Evolutionary conservation across 2,113 vertebrate genomes (phyloP).

Genomic region (Spizaetus ornatus): DNA sequence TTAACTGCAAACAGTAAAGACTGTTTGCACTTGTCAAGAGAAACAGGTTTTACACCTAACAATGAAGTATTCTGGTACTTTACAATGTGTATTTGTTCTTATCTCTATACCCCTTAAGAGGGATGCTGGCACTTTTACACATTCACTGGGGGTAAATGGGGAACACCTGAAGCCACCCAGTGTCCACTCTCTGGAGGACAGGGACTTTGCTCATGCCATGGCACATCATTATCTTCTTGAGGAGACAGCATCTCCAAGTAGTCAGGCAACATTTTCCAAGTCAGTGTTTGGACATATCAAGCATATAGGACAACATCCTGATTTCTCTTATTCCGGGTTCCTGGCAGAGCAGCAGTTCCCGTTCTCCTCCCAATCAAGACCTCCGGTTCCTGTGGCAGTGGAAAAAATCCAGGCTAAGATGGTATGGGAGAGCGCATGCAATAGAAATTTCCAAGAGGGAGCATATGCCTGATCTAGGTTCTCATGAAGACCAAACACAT

Average conservation of each 20-base stretch:
- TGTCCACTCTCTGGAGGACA: neutral
- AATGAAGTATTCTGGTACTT: neutral
- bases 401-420: neutral
- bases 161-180: neutral
- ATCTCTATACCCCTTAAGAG: neutral
- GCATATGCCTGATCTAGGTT: neutral
- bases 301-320: neutral
- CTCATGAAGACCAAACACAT: neutral
- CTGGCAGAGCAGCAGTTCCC: neutral
- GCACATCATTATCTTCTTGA: neutral
- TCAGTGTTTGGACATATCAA: neutral
- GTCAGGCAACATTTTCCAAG: neutral
- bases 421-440: neutral
- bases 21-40: constrained; percentile 4
- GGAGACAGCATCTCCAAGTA: neutral
- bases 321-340: neutral
- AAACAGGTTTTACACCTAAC: neutral
- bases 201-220: neutral
- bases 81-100: neutral
- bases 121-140: neutral
- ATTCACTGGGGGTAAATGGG: neutral
- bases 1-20: constrained; percentile 4
- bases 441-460: neutral
- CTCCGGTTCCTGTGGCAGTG: neutral
- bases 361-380: neutral